Base-by-base conservation (phyloP, 2,888 invertebrate genomes). In the Spisula subtruncata region DNA sequence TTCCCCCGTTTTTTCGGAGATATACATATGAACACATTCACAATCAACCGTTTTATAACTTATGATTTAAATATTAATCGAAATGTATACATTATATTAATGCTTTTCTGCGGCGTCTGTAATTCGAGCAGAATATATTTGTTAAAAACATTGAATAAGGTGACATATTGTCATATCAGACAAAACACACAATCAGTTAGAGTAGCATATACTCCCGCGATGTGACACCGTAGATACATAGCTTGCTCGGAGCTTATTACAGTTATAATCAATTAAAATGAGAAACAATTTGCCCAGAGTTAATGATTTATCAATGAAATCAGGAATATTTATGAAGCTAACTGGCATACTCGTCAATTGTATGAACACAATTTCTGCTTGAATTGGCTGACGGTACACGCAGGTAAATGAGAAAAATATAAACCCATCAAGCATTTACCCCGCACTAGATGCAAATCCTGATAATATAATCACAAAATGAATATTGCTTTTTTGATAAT, bases 231-330 rank as follows among this genome's bases (percentile, higher is more conserved):
- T n/a, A 66, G 25, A 75, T 32, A 1, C 16, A 75, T 75, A 18
- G 75, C 75, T 35, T 35, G 32, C 41, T 41, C 41, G 41, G 41
- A 12, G 35, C 35, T 18, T 75, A 35, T 32, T 35, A 75, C 75
- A 25, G 35, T 75, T 75, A 75, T 75, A 75, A 75, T 75, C 75
- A 75, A 75, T 75, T 75, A 75, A 75, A 75, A 16, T 16, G 75
- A 75, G 75, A 75, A 75, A 75, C 75, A 75, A 75, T 75, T 16
- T 18, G 35, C 75, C 75, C 18, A 16, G 10, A 75, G 75, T 75
- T n/a, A 35, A 75, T 75, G 16, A 18, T 35, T 35, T 75, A 35
- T 75, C 75, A 75, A 32, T 32, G 32, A 1, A 32, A 75, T 75
- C 75, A 16, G 35, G 16, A 35, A 75, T 75, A 75, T 75, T 75